Evolutionary conservation across 2,888 invertebrate genomes (phyloP).

Genomic region (Sphecodes monilicornis): DNA sequence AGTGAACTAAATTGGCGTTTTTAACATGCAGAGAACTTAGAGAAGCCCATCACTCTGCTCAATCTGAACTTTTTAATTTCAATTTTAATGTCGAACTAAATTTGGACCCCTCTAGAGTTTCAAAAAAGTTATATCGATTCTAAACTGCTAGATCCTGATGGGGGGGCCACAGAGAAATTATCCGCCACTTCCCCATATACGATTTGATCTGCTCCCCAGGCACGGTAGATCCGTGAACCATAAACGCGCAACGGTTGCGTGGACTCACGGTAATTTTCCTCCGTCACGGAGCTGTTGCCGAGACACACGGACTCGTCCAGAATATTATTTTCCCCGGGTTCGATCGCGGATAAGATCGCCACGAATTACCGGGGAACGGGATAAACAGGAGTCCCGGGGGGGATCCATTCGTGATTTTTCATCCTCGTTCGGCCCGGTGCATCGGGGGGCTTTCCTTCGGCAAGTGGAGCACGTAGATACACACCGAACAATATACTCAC

Average conservation of each 20-base stretch:
- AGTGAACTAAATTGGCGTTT: too few species aligned
- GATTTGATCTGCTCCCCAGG: background rate
- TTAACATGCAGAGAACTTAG: too few species aligned
- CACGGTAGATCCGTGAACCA: conserved; percentile 3
- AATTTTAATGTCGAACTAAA: too few species aligned
- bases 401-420: conserved; percentile 63
- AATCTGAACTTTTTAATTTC: too few species aligned
- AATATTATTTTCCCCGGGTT: conserved; percentile 14
- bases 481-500: background rate
- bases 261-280: conserved; percentile 25
- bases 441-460: conserved; percentile 50
- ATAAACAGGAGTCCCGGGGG: conserved; percentile 32
- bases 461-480: conserved; percentile 67
- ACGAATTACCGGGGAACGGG: conserved; percentile 30
- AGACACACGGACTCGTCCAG: background rate
- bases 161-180: background rate
- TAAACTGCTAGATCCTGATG: background rate
- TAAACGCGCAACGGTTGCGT: conserved; percentile 21
- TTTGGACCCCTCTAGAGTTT: too few species aligned
- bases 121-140: background rate
- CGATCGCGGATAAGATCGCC: background rate
- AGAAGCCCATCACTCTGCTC: too few species aligned
- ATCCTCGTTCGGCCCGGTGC: conserved; percentile 51
- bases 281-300: background rate
- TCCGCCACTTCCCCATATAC: background rate